Evolutionary conservation across 30 jellyfish, hydroid and myxozoan genomes (phyloP), one percentile per base, ranked within the genome.

Genomic region (Rhopilema esculentum): DNA sequence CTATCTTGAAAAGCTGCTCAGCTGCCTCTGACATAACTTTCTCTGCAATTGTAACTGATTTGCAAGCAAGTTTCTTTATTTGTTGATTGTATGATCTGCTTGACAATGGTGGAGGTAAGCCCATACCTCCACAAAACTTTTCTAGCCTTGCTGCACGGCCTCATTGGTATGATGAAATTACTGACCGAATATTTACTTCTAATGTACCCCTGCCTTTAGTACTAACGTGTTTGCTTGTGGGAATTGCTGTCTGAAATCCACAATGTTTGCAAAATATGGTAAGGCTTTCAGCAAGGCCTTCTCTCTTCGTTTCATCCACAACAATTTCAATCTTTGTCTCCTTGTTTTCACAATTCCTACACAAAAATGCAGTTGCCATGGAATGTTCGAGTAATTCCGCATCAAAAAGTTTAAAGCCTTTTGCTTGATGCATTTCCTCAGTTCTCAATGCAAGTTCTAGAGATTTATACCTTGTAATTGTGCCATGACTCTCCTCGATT

Each of bases 201-300:
- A 74, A 61, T 28, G 85, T 40, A n/a, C 85, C 85, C 40, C 85
- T 74, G 31, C 71, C 85, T 74, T 74, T 74, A 50, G 52, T 30
- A 21, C 72, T 61, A 7, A 64, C 19, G 50, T 51, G 85, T 61
- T 74, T 40, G 72, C 71, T 74, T 17, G 72, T 51, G 50, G 85
- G 72, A 40, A 74, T 48, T 74, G 85, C 49, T 74, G 85, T 74
- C 85, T 27, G 85, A 74, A 74, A 74, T 2, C 72, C 85, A 74
- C 85, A 74, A 74, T 74, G 48, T 48, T 21, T 51, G 31, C 85
- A 74, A 19, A 19, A 27, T 1, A 30, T 49, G n/a, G n/a, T n/a
- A n/a, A n/a, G n/a, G n/a, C n/a, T n/a, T n/a, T n/a, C n/a, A n/a
- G 85, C 71, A 74, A 40, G 85, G 18, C 85, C 85, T 74, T 74